These are phyloP conservation scores for Amphimallon solstitiale DNA, from an alignment of 2,888 invertebrate genomes.

Conservation along the genomic window DNA sequence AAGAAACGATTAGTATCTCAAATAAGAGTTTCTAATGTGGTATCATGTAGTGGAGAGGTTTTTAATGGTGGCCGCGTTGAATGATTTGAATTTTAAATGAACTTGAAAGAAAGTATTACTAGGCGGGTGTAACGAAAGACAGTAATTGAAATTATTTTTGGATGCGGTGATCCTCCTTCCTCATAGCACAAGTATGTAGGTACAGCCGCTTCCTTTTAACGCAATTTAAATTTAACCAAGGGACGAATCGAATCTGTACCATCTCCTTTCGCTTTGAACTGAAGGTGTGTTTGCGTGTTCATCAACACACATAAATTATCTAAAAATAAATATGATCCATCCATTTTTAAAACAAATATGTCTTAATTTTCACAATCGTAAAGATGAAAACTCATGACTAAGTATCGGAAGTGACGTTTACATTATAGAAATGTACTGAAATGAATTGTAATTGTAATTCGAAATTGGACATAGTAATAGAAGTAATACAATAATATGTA, in stretches of 20 bases:
- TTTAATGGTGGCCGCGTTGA: conserved; percentile 4
- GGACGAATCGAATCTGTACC: background rate
- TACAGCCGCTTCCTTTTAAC: conserved; percentile 6
- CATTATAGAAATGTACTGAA: too few species aligned
- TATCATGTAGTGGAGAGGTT: too few species aligned
- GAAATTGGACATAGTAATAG: too few species aligned
- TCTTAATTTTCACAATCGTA: too few species aligned
- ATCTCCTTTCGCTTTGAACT: conserved; percentile 6
- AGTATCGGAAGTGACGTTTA: too few species aligned
- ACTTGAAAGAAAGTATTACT: conserved; percentile 10
- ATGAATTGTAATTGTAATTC: too few species aligned
- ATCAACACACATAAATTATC: background rate
- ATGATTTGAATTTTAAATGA: conserved; percentile 31
- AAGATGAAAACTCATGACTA: too few species aligned
- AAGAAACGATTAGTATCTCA: too few species aligned
- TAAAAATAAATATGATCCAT: conserved; percentile 7
- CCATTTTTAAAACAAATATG: too few species aligned
- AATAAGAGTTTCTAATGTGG: too few species aligned
- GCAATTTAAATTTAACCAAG: conserved; percentile 26
- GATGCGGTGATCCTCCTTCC: conserved; percentile 1
- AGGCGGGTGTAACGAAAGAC: conserved; percentile 7
- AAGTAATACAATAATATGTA: too few species aligned
- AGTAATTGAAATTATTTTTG: conserved; percentile 32
- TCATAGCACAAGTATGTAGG: background rate
- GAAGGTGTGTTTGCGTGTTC: background rate